These are phyloP conservation scores for Cylloceria caligata DNA, from an alignment of 2,888 invertebrate species.

Conservation along the genomic window DNA sequence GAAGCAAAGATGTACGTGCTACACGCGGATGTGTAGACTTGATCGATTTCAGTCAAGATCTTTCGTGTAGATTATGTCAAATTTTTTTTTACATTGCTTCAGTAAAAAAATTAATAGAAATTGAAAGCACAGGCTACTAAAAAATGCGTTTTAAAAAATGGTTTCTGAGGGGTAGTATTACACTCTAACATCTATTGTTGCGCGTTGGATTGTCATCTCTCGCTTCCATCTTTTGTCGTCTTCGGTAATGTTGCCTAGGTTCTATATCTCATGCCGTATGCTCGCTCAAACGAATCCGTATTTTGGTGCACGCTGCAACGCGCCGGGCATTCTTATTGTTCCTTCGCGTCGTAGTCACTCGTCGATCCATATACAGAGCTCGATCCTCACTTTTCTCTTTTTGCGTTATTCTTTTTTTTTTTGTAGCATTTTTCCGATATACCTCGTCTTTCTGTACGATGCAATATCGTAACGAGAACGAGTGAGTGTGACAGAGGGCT, in stretches of 20 bases:
- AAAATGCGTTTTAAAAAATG: not conserved
- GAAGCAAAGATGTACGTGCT: not conserved
- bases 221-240: slow-evolving; percentile 10
- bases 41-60: not conserved
- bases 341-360: slow-evolving; percentile 27
- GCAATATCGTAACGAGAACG: slow-evolving; percentile 47
- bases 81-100: not conserved
- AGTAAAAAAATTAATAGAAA: not conserved
- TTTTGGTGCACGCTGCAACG: slow-evolving; percentile 23
- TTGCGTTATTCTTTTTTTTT: slow-evolving; percentile 2
- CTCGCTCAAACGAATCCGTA: slow-evolving; percentile 21
- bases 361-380: slow-evolving; percentile 33
- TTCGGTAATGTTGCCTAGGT: not conserved
- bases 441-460: slow-evolving; percentile 14
- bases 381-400: not conserved
- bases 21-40: not conserved
- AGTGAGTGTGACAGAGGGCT: not conserved
- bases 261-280: not conserved
- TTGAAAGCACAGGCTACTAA: not conserved
- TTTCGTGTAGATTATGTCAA: not conserved
- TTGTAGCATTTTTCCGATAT: slow-evolving; percentile 50
- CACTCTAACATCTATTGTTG: slow-evolving; percentile 6
- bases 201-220: not conserved
- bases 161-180: not conserved
- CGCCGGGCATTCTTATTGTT: slow-evolving; percentile 31